phyloP scores from a whole-genome alignment of 1,140 invertebrate genomes.

The Formica selysi region DNA sequence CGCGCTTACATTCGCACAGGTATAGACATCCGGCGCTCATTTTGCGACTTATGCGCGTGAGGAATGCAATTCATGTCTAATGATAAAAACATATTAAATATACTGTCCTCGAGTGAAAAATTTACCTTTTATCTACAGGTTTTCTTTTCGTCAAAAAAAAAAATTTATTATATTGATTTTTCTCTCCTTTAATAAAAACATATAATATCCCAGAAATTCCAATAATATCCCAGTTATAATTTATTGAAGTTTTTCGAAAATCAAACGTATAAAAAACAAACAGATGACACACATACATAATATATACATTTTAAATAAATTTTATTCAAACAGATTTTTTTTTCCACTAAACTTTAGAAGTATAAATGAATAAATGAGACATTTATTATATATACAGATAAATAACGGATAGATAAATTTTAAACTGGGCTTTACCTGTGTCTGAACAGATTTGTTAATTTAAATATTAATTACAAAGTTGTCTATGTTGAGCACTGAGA shows the following conservation, averaged over 20 bases:
- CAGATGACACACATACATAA: background rate
- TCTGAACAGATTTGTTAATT: background rate
- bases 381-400: no score
- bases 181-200: background rate
- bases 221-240: background rate
- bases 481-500: no score
- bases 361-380: no score
- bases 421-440: background rate
- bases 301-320: background rate
- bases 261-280: background rate
- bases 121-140: slow-evolving; percentile 1
- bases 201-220: background rate
- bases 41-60: slow-evolving; percentile 42
- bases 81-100: slow-evolving; percentile 32
- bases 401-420: background rate
- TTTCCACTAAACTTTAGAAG: background rate
- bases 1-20: slow-evolving; percentile 55
- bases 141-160: background rate
- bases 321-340: background rate
- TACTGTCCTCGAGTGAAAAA: background rate
- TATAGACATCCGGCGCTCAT: slow-evolving; percentile 25
- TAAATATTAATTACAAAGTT: background rate
- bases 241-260: background rate
- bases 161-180: background rate
- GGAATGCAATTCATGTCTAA: slow-evolving; percentile 40